Base-by-base conservation (phyloP, 1,140 invertebrate genomes). In the Cyclina sinensis region DNA sequence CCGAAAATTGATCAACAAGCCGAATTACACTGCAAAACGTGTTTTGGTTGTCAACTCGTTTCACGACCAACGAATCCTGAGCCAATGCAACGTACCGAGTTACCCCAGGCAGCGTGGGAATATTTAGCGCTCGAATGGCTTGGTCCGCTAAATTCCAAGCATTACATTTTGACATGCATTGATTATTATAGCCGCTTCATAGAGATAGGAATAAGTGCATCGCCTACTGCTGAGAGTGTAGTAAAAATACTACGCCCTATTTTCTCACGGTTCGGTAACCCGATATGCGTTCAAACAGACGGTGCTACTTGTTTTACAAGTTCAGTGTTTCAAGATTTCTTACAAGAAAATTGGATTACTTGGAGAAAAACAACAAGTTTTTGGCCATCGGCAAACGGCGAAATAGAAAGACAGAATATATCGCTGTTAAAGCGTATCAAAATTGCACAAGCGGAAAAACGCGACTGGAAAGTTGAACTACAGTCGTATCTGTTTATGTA, bases 131-230 rank as follows among this genome's bases (percentile, higher is more conserved):
- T 37, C 12, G 92, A 91, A 57, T 87, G 83, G n/a, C 35, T 88
- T 24, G 84, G 90, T 24, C 90, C 80, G 24, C 54, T 92, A 27
- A 86, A 88, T 12, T 79, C 82, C 21, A 70, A 89, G 37, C 73
- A 91, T 11, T 65, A 39, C 21, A 4, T 92, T 0, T 59, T 91
- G 30, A 65, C 70, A 27, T 27, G 89, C 5, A 84, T 92, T n/a
- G 91, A 92, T 83, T 90, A 91, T 59, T 90, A 90, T 68, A 90
- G 89, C 9, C 0, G 91, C 27, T 91, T 27, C 35, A 73, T 73
- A 39, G 87, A 88, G 73, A 18, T 91, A 3, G 80, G 81, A 0
- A 76, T 88, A 0, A 73, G 88, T 48, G 86, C 59, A 35, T 54
- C 62, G 11, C 86, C 83, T 0, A 89, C 82, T 4, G 48, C 87